Evolutionary conservation across 2,113 vertebrate species (phyloP), one percentile per base, ranked within the genome.

Genomic region (Saccopteryx bilineata): DNA sequence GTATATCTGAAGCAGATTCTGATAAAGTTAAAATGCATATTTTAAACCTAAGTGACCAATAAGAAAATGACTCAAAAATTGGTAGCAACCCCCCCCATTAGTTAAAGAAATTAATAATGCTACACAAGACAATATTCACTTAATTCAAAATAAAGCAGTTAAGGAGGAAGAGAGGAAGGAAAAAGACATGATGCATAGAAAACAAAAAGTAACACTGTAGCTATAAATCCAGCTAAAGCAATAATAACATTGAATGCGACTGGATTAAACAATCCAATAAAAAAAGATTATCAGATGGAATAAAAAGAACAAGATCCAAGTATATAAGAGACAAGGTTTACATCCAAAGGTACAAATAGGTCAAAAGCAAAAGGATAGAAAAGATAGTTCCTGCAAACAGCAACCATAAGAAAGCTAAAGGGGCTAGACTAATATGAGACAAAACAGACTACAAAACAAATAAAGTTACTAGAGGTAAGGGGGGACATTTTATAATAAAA

Each of bases 371-470:
- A 93, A 78, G 17, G 33, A 50, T 3, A 23, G 31, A 82, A 94
- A 90, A 83, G 21, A 76, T 52, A 12, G 24, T 33, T 54, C n/a
- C 63, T 28, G 18, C 11, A 93, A 93, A 74, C 3, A 81, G 31
- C 6, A 80, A 60, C 48, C 9, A 46, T 23, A 86, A 71, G 74
- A 87, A 91, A 83, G 18, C 9, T 74, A 39, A 92, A 92, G 81
- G 48, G 7, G 63, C 26, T n/a, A 58, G 52, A 50, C 31, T 76
- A 87, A 87, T 26, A 26, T 69, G 23, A 78, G 74, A 74, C 28
- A 75, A 56, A 96, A 83, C 31, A 78, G 50, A 79, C 26, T 92
- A 86, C 23, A 23, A 95, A 90, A 50, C 12, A 89, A 91, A 69
- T 69, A 63, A 33, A 39, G 19, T 46, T 72, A 91, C 12, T n/a